Percentiles rank a stretch among this genome's conserved stretches.
Evolutionary conservation across 1,140 invertebrate species (phyloP).

Genomic region (Caenorhabditis tropicalis): DNA sequence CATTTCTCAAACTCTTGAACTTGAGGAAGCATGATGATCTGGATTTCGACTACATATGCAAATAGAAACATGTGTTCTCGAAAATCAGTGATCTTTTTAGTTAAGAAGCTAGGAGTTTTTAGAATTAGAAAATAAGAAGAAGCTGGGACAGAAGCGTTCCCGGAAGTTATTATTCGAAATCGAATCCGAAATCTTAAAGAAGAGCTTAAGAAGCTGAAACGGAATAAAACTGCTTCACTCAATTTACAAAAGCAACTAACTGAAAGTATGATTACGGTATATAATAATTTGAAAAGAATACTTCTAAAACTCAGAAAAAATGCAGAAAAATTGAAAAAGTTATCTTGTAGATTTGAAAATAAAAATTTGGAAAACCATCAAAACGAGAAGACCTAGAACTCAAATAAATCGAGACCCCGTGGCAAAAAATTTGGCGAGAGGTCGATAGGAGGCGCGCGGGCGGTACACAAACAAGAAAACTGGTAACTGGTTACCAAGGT

Average conservation of each 20-base stretch:
- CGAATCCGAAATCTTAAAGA: too few species aligned
- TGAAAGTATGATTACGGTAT: too few species aligned
- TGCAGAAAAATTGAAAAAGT: too few species aligned
- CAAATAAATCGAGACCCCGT: background rate
- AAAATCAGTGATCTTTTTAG: background rate
- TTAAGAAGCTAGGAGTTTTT: too few species aligned
- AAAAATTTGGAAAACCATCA: background rate
- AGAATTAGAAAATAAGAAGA: too few species aligned
- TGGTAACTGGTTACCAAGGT: slow-evolving; percentile 31
- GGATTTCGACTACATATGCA: background rate
- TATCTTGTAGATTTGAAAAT: background rate
- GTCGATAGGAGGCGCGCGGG: background rate
- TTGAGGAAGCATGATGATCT: background rate
- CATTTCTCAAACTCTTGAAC: slow-evolving; percentile 27
- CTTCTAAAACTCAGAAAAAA: too few species aligned
- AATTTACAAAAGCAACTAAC: too few species aligned
- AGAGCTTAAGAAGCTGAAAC: too few species aligned
- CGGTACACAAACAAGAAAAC: slow-evolving; percentile 28
- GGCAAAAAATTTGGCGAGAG: background rate
- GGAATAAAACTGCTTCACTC: too few species aligned
- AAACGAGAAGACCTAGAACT: background rate
- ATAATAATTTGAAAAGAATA: too few species aligned
- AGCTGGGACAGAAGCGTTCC: background rate
- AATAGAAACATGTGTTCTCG: background rate
- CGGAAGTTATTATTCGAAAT: too few species aligned